Conservation (phyloP, 2,888 invertebrate species). For the Chymomyza procnemis region DNA sequence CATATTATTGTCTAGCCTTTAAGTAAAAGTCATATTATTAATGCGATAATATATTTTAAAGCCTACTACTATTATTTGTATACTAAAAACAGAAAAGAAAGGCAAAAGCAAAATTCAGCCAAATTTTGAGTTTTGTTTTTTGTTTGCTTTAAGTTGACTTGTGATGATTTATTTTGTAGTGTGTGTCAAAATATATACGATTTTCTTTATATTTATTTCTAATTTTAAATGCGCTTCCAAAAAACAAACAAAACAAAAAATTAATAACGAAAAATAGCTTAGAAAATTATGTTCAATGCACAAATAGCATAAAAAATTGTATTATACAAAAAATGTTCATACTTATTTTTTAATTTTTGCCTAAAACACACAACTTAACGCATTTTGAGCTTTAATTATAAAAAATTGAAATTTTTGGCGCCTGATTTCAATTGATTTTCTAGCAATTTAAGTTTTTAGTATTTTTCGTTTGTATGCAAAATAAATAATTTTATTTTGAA, state of each 20-base stretch:
- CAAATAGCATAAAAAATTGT: conserved; percentile 53
- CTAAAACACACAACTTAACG: conserved; percentile 32
- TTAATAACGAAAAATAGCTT: conserved; percentile 16
- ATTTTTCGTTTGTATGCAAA: conserved; percentile 37
- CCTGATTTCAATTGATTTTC: conserved; percentile 29
- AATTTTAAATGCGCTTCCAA: conserved; percentile 46
- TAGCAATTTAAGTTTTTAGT: conserved; percentile 34
- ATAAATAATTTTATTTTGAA: conserved; percentile 35
- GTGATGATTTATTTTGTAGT: conserved; percentile 57
- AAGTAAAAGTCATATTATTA: conserved; percentile 66
- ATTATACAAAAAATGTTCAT: conserved; percentile 60
- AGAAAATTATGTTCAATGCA: conserved; percentile 51
- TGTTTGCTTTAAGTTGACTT: conserved; percentile 57
- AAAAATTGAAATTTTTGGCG: conserved; percentile 35
- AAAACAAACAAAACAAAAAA: too few species aligned
- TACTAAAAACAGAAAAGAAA: too few species aligned
- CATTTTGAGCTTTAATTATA: conserved; percentile 55
- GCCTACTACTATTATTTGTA: conserved; percentile 7
- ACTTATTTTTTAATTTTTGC: conserved; percentile 3
- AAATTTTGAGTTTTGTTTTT: conserved; percentile 26
- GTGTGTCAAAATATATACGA: conserved; percentile 23
- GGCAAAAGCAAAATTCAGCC: conserved; percentile 14
- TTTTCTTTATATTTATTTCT: neutral
- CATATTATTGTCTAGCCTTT: conserved; percentile 16
- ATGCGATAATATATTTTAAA: conserved; percentile 29